A percentile compares a stretch with the other conserved stretches of the same genome.
These are phyloP conservation scores for Nothobranchius kuhntae DNA, from an alignment of 2,113 vertebrate species.

Conservation along the genomic window DNA sequence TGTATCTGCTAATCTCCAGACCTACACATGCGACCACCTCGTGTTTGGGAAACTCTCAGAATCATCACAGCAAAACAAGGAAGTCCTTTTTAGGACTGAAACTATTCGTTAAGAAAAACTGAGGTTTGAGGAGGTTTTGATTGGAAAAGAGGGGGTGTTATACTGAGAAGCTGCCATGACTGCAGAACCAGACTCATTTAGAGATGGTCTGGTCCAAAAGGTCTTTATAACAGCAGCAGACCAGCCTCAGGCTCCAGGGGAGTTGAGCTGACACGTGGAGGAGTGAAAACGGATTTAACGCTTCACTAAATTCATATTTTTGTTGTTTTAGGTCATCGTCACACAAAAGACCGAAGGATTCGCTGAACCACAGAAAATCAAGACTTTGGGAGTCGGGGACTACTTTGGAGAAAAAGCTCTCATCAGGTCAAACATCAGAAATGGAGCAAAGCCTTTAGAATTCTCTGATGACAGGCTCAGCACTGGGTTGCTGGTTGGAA, in stretches of 20 bases:
- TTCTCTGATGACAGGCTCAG: background rate
- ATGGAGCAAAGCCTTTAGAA: background rate
- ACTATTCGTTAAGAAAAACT: too few species aligned
- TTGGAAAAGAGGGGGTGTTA: too few species aligned
- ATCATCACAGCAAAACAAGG: too few species aligned
- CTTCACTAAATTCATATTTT: background rate
- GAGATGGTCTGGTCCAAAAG: too few species aligned
- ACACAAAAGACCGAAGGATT: slow-evolving; percentile 87
- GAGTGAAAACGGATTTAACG: background rate
- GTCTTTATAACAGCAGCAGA: too few species aligned
- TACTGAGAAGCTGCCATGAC: too few species aligned
- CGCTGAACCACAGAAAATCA: slow-evolving; percentile 87
- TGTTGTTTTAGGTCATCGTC: slow-evolving; percentile 83
- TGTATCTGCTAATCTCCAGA: background rate
- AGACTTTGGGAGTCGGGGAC: slow-evolving; percentile 88
- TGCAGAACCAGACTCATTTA: too few species aligned
- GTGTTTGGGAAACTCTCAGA: too few species aligned
- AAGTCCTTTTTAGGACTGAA: too few species aligned
- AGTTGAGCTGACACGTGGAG: background rate
- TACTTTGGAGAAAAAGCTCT: slow-evolving; percentile 96
- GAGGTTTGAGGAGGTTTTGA: too few species aligned
- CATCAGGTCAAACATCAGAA: slow-evolving; percentile 81
- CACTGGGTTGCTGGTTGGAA: background rate
- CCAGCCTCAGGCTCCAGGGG: too few species aligned
- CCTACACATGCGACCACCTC: too few species aligned